Evolutionary conservation across 2,797 vertebrate genomes (phyloP).

Genomic region (Pyrrhura leucotis): DNA sequence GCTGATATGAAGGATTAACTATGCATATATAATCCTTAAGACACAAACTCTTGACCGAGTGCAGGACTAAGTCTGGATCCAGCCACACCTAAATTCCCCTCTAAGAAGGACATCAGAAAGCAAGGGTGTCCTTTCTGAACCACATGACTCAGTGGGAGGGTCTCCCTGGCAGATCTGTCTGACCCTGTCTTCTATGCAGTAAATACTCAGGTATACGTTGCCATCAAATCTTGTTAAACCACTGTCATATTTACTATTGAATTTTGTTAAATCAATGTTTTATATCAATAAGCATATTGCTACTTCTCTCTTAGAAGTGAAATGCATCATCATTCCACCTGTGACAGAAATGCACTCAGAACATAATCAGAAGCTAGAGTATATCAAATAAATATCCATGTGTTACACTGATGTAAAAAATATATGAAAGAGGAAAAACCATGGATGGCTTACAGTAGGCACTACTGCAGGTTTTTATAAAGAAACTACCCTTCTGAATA

Average conservation of each 20-base stretch:
- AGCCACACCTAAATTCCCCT: neutral
- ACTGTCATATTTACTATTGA: neutral
- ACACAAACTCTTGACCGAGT: neutral
- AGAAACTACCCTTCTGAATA: neutral
- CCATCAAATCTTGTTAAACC: neutral
- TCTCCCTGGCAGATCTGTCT: neutral
- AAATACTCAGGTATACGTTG: neutral
- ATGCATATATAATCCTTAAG: neutral
- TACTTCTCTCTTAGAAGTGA: neutral
- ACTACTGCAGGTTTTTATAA: neutral
- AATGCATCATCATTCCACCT: neutral
- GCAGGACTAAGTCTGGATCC: neutral
- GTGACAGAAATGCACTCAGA: neutral
- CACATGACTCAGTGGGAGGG: fast-evolving
- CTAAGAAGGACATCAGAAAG: neutral
- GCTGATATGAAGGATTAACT: neutral
- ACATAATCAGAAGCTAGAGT: neutral
- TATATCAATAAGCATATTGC: neutral
- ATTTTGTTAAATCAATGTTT: neutral
- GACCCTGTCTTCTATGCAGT: neutral
- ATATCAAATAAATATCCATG: neutral
- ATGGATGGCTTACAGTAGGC: neutral
- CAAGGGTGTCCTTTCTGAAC: neutral
- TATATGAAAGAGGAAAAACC: neutral
- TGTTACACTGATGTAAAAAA: neutral